Base-by-base conservation (phyloP, 2,888 invertebrate species). In the Eupithecia centaureata region DNA sequence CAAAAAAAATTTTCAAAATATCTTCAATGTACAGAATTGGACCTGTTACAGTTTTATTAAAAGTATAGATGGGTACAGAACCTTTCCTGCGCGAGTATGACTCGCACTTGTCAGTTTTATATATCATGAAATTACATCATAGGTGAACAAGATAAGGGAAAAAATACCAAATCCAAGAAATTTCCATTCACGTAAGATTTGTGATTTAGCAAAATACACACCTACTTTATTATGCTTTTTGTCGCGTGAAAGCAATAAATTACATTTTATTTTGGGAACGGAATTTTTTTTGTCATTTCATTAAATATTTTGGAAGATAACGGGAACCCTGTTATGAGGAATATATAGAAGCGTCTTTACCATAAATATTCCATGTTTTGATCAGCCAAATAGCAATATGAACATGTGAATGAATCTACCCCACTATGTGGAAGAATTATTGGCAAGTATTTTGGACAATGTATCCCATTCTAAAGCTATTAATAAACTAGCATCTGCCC, bases 131-230 rank as follows among this genome's bases (percentile, higher is more conserved):
- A 61, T 28, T 58, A 66, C n/a, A 63, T 66, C 57, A 60, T 59
- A 54, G 59, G 64, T 70, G 56, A 64, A 67, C 63, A 63, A 56
- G 60, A 61, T 63, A 47, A 67, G 67, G 66, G 61, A 68, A 68
- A 71, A 65, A 59, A 66, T 51, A 58, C 57, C 56, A 65, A 71
- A 71, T 71, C 71, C 63, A 59, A 61, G 12, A 47, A 42, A 58
- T 62, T 63, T 61, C 42, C 63, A 65, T 70, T 71, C 68, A 30
- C 64, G 72, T 72, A 68, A 72, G 75, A 28, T 68, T 73, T 60
- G 67, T 72, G 73, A 75, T 73, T 73, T 73, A 73, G 71, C 70
- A 72, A 71, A 72, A 73, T 75, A 75, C 71, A 61, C 52, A 71
- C 67, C 70, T 71, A 71, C 73, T 73, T 71, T 71, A 70, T n/a